Base-by-base conservation (phyloP, 2,113 vertebrate species). In the Gadus macrocephalus region DNA sequence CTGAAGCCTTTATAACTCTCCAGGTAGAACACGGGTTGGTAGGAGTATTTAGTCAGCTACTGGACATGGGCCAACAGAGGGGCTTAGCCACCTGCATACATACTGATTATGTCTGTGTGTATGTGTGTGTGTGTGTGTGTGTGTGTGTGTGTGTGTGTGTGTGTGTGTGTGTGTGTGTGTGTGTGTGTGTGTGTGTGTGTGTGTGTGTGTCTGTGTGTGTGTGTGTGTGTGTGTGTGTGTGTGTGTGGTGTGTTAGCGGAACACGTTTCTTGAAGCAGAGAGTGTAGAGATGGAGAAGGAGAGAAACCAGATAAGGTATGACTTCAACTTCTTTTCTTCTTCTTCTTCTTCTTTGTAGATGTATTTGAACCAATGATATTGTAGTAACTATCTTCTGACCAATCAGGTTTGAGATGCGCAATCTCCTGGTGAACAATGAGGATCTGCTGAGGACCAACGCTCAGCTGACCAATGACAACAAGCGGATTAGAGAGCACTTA, bases 181-280 rank as follows among this genome's bases (percentile, higher is more conserved):
- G 11, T 49, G 28, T 58, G 22, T 27, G 31, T 25, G 61, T 62
- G 61, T 25, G 61, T 25, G 61, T 20, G 59, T 20, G 59, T 61
- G 60, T 20, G 60, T 61, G 60, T 20, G 60, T 61, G 60, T 20
- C 20, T 28, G 62, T 15, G 62, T 31, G 62, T 28, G 62, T 63
- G 62, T 28, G 62, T 63, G 62, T 28, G 19, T 64, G 62, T 53
- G 79, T 2, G n/a, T 28, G 62, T 15, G 62, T 31, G 62, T 28
- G 62, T 63, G 62, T 28, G 62, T 63, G 62, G n/a, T 6, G 62
- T 53, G 79, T 2, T 84, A 93, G 92, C 88, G 92, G 11, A 93
- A 93, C 78, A 88, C 91, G 76, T 93, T 92, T 75, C 86, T 93
- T 78, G 92, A 93, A 76, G 92, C 91, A 0, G 92, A 93, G 79